Percentiles rank a stretch among this genome's conserved stretches.
phyloP scores from a whole-genome alignment of 2,888 invertebrate species.

The Epistrophella euchroma region DNA sequence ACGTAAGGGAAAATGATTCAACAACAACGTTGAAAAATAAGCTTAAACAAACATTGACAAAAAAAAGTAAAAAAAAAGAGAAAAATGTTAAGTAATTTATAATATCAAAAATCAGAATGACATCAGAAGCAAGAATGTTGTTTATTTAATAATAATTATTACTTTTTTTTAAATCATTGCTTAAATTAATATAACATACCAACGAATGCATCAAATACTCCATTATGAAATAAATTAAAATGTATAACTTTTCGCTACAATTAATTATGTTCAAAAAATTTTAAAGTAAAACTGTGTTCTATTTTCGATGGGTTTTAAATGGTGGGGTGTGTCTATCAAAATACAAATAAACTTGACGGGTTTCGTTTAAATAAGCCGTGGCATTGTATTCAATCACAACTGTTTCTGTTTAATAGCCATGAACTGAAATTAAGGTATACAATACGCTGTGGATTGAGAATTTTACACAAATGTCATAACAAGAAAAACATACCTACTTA shows the following conservation, averaged over 20 bases:
- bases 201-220: constrained; percentile 22
- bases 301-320: constrained; percentile 9
- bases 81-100: not conserved
- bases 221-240: not conserved
- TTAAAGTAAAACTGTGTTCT: constrained; percentile 19
- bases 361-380: constrained; percentile 23
- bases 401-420: constrained; percentile 23
- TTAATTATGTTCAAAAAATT: not conserved
- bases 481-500: not conserved
- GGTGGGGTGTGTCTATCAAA: not conserved
- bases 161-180: not conserved
- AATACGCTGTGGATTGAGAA: not conserved
- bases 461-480: not conserved
- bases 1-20: not conserved
- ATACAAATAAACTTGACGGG: constrained; percentile 30
- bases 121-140: not conserved
- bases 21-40: not conserved
- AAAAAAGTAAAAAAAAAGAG: not conserved
- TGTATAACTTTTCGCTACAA: not conserved
- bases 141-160: not conserved
- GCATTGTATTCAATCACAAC: constrained; percentile 12
- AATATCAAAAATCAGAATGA: not conserved
- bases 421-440: constrained; percentile 19
- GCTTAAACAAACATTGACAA: constrained; percentile 1
- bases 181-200: constrained; percentile 16